These are phyloP conservation scores for Fragum fragum DNA, from an alignment of 2,888 invertebrate genomes.

Conservation along the genomic window DNA sequence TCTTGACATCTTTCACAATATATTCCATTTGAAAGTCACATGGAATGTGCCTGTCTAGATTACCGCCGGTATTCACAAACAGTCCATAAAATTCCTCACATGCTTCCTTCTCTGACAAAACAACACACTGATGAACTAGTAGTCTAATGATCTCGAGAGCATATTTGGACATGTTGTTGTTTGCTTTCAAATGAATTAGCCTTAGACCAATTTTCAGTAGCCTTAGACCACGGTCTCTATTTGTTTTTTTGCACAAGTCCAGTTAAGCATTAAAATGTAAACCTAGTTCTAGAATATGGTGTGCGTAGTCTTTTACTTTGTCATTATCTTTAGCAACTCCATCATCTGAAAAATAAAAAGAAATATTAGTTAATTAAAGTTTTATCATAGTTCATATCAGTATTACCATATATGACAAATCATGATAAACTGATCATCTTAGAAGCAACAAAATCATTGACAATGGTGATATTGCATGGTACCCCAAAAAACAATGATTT, in stretches of 20 bases:
- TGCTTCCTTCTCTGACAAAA: conserved; percentile 30
- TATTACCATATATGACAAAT: too few relatives aligned
- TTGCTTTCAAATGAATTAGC: conserved; percentile 31
- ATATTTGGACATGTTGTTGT: conserved; percentile 40
- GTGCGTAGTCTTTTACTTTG: too few relatives aligned
- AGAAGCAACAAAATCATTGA: too few relatives aligned
- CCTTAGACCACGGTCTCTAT: not conserved
- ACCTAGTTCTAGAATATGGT: conserved; percentile 6
- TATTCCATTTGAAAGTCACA: conserved; percentile 47
- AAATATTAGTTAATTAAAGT: too few relatives aligned
- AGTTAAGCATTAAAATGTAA: conserved; percentile 14
- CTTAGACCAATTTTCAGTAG: conserved; percentile 18
- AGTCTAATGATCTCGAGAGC: conserved; percentile 37
- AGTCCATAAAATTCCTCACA: conserved; percentile 36
- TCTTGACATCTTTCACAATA: conserved; percentile 32
- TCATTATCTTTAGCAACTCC: too few relatives aligned
- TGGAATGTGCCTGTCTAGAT: conserved; percentile 1
- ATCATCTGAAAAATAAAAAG: too few relatives aligned
- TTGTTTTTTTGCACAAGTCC: conserved; percentile 27
- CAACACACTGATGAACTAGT: conserved; percentile 33
- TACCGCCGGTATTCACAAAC: conserved; percentile 42
- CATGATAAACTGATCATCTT: too few relatives aligned
- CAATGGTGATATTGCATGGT: too few relatives aligned
- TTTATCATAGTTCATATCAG: too few relatives aligned
- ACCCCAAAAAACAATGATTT: too few relatives aligned